Evolutionary conservation across 2,888 invertebrate species (phyloP).

Genomic region (Drosophila percnosoma): DNA sequence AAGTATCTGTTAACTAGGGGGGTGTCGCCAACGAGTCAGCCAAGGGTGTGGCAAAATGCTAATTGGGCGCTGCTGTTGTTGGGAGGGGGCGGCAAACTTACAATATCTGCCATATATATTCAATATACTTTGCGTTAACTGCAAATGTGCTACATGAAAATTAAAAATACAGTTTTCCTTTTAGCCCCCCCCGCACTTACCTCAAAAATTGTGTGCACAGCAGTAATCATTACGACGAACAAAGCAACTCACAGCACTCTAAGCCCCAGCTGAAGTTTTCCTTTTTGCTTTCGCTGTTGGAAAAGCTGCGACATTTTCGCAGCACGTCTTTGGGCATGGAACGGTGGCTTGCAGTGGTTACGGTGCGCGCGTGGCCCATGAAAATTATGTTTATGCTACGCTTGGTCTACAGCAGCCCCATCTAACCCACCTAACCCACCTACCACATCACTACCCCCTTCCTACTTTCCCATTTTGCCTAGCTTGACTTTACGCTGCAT

Average conservation of each 20-base stretch:
- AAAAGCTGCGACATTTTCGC: slow-evolving; percentile 51
- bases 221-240: slow-evolving; percentile 56
- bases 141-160: slow-evolving; percentile 55
- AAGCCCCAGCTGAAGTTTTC: neutral
- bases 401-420: slow-evolving; percentile 18
- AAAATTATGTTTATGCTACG: slow-evolving; percentile 77
- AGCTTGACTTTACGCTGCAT: slow-evolving; percentile 67
- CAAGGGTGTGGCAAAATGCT: slow-evolving; percentile 35
- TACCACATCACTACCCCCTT: neutral
- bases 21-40: neutral
- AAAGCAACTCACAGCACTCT: slow-evolving; percentile 11
- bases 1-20: neutral
- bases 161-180: slow-evolving; percentile 35
- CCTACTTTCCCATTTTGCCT: slow-evolving; percentile 5
- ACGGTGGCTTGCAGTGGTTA: slow-evolving; percentile 32
- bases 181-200: neutral
- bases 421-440: neutral
- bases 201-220: slow-evolving; percentile 34
- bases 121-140: slow-evolving; percentile 44
- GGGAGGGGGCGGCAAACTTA: neutral
- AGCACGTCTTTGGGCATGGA: slow-evolving; percentile 19
- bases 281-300: slow-evolving; percentile 32
- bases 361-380: slow-evolving; percentile 66
- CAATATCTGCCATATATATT: slow-evolving; percentile 54
- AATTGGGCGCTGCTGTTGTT: slow-evolving; percentile 25